Conservation (phyloP, 2,797 vertebrate species). For the Gymnocypris eckloni region DNA sequence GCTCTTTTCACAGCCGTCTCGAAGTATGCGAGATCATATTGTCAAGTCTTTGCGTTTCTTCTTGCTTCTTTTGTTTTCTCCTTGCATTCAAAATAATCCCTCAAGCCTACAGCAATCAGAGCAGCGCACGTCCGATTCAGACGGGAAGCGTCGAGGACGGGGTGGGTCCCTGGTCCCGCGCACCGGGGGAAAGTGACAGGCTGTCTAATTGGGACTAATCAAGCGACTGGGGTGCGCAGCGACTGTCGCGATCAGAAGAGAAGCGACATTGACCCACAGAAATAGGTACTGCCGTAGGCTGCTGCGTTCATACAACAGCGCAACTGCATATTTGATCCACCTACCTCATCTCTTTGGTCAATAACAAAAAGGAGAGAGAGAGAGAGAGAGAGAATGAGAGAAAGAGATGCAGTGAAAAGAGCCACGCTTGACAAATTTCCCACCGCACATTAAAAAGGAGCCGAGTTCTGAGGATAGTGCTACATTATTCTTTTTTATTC, state of each 20-base stretch:
- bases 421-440: conserved; percentile 83
- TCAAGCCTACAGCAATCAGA: conserved; percentile 89
- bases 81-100: conserved; percentile 77
- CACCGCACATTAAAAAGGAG: conserved; percentile 87
- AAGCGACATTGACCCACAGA: conserved; percentile 88
- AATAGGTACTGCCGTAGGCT: conserved; percentile 89
- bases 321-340: conserved; percentile 86
- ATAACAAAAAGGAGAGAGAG: conserved; percentile 83
- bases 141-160: conserved; percentile 87
- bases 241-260: conserved; percentile 83
- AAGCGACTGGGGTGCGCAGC: conserved; percentile 85
- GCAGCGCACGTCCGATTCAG: conserved; percentile 87
- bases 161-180: conserved; percentile 82
- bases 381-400: conserved; percentile 29
- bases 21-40: conserved; percentile 77
- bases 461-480: conserved; percentile 87
- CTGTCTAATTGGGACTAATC: conserved; percentile 99
- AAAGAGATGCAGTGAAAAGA: conserved; percentile 61
- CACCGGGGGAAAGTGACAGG: conserved; percentile 97
- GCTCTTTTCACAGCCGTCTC: conserved; percentile 75
- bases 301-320: conserved; percentile 55
- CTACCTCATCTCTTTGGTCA: conserved; percentile 90
- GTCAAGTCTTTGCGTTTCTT: conserved; percentile 75
- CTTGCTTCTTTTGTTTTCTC: conserved; percentile 74
- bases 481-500: conserved; percentile 98